phyloP scores from a whole-genome alignment of 2,797 vertebrate genomes.

The Sebastes nivosus region DNA sequence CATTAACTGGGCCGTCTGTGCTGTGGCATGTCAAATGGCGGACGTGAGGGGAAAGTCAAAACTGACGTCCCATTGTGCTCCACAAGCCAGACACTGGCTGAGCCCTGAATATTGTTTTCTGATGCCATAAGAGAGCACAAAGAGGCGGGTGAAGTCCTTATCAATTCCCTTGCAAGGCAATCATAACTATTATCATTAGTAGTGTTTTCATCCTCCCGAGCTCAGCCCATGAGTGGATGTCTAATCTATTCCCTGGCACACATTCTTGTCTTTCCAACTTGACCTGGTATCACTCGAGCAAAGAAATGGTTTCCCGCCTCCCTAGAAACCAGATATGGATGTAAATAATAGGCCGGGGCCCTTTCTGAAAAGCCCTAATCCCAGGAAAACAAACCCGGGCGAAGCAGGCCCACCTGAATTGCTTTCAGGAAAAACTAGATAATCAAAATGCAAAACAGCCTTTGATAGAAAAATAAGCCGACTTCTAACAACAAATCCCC shows the following conservation, averaged over 20 bases:
- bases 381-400: slow-evolving; percentile 68
- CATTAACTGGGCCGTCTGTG: slow-evolving; percentile 74
- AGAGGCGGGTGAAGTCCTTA: slow-evolving; percentile 47
- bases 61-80: slow-evolving; percentile 56
- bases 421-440: slow-evolving; percentile 70
- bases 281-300: slow-evolving; percentile 71
- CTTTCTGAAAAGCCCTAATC: slow-evolving; percentile 66
- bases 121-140: slow-evolving; percentile 36
- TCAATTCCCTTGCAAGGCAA: slow-evolving; percentile 57
- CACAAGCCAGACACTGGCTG: slow-evolving; percentile 36
- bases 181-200: slow-evolving; percentile 70
- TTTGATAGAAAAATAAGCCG: slow-evolving; percentile 73
- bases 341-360: slow-evolving; percentile 69
- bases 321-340: slow-evolving; percentile 63
- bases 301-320: slow-evolving; percentile 62
- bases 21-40: slow-evolving; percentile 68
- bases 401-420: slow-evolving; percentile 68
- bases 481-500: slow-evolving; percentile 75
- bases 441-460: slow-evolving; percentile 84
- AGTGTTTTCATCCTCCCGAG: slow-evolving; percentile 52
- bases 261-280: slow-evolving; percentile 72
- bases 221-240: slow-evolving; percentile 40
- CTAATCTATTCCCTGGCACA: slow-evolving; percentile 60
- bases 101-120: slow-evolving; percentile 61
- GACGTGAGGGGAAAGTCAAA: slow-evolving; percentile 75